A percentile compares a stretch with the other conserved stretches of the same genome.
phyloP scores from a whole-genome alignment of 2,113 vertebrate species.

The Zootoca vivipara region DNA sequence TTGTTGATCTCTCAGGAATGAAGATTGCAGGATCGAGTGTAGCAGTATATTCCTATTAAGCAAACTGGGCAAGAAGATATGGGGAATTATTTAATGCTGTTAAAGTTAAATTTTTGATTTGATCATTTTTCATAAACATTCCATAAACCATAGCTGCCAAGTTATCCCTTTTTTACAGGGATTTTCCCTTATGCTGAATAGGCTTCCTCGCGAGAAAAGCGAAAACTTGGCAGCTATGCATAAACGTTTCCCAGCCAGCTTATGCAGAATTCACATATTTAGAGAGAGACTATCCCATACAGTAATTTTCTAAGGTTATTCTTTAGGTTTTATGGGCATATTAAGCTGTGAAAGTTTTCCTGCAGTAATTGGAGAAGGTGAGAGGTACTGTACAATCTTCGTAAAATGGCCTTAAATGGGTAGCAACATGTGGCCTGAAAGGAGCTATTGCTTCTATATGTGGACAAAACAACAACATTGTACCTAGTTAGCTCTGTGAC shows the following conservation, averaged over 20 bases:
- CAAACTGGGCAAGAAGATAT: not conserved
- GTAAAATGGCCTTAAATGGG: not conserved
- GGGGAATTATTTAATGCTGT: not conserved
- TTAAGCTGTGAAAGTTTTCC: not conserved
- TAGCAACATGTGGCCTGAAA: not conserved
- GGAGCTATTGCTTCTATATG: not conserved
- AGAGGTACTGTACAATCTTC: not conserved
- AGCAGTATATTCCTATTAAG: not conserved
- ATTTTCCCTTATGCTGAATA: too few relatives aligned
- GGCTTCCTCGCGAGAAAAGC: too few relatives aligned
- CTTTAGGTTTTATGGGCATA: not conserved
- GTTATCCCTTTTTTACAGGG: too few relatives aligned
- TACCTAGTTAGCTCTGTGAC: too few relatives aligned
- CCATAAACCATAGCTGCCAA: too few relatives aligned
- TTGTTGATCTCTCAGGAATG: not conserved
- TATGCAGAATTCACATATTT: not conserved
- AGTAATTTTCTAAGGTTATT: not conserved
- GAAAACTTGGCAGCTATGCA: too few relatives aligned
- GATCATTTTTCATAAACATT: not conserved
- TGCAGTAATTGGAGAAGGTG: not conserved
- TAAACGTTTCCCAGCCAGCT: not conserved
- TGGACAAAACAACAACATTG: not conserved
- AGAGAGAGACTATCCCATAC: not conserved
- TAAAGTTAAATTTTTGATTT: slow-evolving; percentile 2
- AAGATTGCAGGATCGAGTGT: not conserved